Percentiles rank a stretch among this genome's conserved stretches.
phyloP scores from a whole-genome alignment of 2,113 vertebrate genomes.

The Brachyhypopomus occidentalis region DNA sequence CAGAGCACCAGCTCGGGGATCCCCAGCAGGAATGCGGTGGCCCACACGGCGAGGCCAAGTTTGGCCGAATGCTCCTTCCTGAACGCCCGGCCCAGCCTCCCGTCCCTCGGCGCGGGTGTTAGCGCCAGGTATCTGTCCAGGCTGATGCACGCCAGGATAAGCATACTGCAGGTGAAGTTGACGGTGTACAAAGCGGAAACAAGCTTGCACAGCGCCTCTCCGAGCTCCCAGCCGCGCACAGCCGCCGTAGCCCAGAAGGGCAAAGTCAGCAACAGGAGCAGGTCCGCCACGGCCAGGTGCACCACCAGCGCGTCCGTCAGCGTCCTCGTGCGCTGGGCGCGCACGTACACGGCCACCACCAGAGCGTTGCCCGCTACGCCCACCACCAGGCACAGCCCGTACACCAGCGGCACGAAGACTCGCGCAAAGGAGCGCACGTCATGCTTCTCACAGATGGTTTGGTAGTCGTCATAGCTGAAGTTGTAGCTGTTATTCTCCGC shows the following conservation, averaged over 20 bases:
- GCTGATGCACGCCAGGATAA: conserved; percentile 90
- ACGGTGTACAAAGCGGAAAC: conserved; percentile 82
- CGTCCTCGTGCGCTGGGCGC: conserved; percentile 84
- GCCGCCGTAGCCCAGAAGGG: conserved; percentile 89
- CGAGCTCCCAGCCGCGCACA: conserved; percentile 85
- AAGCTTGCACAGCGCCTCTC: conserved; percentile 80
- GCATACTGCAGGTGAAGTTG: conserved; percentile 91
- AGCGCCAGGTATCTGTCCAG: conserved; percentile 83
- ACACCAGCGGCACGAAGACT: conserved; percentile 84
- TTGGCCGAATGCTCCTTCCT: conserved; percentile 60
- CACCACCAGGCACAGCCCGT: conserved; percentile 75
- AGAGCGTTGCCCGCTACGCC: conserved; percentile 85
- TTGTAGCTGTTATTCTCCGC: conserved; percentile 68
- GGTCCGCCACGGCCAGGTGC: conserved; percentile 87
- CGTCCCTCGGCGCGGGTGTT: conserved; percentile 30
- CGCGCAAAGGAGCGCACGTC: conserved; percentile 83
- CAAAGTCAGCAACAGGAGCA: conserved; percentile 86
- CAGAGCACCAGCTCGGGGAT: conserved; percentile 86
- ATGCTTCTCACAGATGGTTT: conserved; percentile 80
- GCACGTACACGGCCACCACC: conserved; percentile 83
- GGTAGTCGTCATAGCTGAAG: conserved; percentile 82
- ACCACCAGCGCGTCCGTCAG: conserved; percentile 84
- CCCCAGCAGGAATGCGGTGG: conserved; percentile 76
- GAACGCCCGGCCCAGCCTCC: conserved; percentile 52
- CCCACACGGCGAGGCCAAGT: conserved; percentile 77